These are phyloP conservation scores for Drosophila flavopinicola DNA, from an alignment of 2,888 invertebrate species.

Conservation along the genomic window DNA sequence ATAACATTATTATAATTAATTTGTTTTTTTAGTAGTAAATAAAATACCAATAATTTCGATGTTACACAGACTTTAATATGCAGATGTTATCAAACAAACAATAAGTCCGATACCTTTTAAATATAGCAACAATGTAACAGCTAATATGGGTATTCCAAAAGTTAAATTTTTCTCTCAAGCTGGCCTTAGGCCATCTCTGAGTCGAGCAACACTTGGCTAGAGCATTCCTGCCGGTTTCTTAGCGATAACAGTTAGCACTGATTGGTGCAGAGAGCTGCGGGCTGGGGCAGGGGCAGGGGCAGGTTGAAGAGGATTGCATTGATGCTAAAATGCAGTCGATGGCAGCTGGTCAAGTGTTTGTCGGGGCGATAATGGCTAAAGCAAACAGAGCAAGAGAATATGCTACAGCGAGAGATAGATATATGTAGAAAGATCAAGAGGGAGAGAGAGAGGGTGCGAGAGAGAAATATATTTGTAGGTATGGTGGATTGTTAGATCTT, in stretches of 20 bases:
- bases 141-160: too few species aligned
- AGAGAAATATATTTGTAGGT: background rate
- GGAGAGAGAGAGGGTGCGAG: background rate
- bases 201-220: background rate
- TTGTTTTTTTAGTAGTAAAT: too few species aligned
- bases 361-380: constrained; percentile 6
- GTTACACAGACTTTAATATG: too few species aligned
- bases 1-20: too few species aligned
- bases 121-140: too few species aligned
- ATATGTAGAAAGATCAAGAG: background rate
- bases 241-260: constrained; percentile 24
- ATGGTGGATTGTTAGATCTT: background rate
- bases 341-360: constrained; percentile 18
- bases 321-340: constrained; percentile 9
- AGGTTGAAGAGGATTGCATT: background rate
- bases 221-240: background rate
- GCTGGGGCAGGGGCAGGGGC: background rate
- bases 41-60: too few species aligned
- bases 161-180: too few species aligned
- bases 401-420: background rate
- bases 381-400: background rate
- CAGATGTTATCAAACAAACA: too few species aligned
- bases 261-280: background rate
- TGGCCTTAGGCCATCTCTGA: background rate
- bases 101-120: too few species aligned